These are phyloP conservation scores for Galbula dea DNA, from an alignment of 2,113 vertebrate genomes.

Conservation along the genomic window DNA sequence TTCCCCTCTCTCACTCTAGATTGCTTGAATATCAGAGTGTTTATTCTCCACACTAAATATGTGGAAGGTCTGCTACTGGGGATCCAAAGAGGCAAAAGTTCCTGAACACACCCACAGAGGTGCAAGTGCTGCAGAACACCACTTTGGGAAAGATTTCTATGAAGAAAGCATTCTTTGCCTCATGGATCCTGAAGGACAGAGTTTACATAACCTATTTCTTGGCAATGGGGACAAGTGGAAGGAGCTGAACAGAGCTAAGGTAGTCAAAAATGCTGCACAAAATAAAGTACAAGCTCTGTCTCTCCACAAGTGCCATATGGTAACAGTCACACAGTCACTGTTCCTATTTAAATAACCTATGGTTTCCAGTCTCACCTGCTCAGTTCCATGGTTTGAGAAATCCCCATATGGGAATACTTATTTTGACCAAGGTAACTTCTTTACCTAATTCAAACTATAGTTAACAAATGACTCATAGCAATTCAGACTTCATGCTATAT, in stretches of 20 bases:
- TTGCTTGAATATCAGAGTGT: background rate
- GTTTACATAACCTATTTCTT: background rate
- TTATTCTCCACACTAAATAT: background rate
- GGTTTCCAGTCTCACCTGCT: slow-evolving; percentile 22
- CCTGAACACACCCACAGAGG: background rate
- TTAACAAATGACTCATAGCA: background rate
- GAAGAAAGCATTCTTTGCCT: background rate
- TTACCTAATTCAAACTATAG: background rate
- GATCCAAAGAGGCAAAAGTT: background rate
- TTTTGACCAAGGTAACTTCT: background rate
- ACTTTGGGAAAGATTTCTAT: background rate
- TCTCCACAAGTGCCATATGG: slow-evolving; percentile 16
- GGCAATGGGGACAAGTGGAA: slow-evolving; percentile 23
- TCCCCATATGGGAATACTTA: background rate
- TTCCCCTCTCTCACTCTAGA: background rate
- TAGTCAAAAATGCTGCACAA: background rate
- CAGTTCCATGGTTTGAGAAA: slow-evolving; percentile 6
- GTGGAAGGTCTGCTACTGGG: background rate
- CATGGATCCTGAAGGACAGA: background rate
- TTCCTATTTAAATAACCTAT: background rate
- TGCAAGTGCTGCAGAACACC: background rate
- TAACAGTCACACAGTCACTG: background rate
- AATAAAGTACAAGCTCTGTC: background rate
- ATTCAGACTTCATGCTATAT: background rate
- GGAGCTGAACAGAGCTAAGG: background rate